Conservation (phyloP, 2,113 vertebrate genomes). For the Heptranchias perlo region DNA sequence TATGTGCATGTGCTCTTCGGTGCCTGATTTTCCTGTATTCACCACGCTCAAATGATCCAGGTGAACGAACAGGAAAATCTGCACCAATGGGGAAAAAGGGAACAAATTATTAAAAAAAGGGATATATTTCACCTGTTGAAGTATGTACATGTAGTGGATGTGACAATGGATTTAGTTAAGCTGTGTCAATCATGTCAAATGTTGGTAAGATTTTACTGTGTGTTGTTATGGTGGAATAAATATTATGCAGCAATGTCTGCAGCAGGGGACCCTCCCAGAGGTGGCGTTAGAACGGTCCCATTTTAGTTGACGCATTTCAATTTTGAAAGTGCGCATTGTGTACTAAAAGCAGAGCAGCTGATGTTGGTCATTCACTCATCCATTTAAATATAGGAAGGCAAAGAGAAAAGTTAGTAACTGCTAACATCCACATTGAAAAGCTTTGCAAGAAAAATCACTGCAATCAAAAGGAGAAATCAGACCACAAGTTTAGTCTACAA, state of each 20-base stretch:
- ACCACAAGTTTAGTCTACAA: neutral
- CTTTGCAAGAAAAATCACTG: neutral
- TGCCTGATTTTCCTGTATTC: neutral
- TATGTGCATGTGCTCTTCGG: neutral
- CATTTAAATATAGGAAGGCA: neutral
- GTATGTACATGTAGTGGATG: neutral
- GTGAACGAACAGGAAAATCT: neutral
- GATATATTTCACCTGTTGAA: neutral
- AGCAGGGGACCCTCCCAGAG: no score
- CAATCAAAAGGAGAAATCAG: neutral
- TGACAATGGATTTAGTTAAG: neutral
- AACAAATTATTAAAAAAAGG: neutral
- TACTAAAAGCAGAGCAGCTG: neutral
- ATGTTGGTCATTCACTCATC: neutral
- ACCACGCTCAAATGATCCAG: neutral
- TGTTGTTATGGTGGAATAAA: neutral
- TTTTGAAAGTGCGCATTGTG: neutral
- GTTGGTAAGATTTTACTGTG: neutral
- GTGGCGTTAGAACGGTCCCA: neutral
- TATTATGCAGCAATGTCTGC: neutral
- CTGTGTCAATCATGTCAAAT: neutral
- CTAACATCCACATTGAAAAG: neutral
- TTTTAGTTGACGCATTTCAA: neutral
- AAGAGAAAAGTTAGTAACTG: neutral
- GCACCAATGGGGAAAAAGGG: neutral